Conservation (phyloP, 1,140 invertebrate species). For the Calephelis virginiensis region DNA sequence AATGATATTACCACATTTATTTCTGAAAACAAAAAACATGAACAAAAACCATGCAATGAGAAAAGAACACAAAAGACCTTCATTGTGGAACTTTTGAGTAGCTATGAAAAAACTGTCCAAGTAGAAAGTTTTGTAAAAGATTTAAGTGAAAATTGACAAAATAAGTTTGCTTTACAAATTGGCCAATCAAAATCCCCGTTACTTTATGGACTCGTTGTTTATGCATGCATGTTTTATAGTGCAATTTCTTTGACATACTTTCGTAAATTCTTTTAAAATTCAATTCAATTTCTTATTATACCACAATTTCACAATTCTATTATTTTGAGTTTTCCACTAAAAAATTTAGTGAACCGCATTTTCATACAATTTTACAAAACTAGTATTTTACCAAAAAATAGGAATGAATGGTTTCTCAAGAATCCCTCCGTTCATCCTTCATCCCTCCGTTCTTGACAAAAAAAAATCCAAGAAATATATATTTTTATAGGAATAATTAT, state of each 20-base stretch:
- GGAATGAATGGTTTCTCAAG: too few species aligned
- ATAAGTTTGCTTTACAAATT: slow-evolving; percentile 15
- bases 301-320: too few species aligned
- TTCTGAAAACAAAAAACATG: background rate
- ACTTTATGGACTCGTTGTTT: background rate
- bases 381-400: too few species aligned
- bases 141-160: slow-evolving; percentile 1
- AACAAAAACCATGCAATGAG: background rate
- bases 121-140: background rate
- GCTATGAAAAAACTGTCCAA: background rate
- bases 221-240: background rate
- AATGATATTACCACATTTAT: background rate
- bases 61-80: background rate
- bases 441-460: too few species aligned
- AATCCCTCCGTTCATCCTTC: too few species aligned
- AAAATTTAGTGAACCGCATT: too few species aligned
- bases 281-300: too few species aligned
- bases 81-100: background rate
- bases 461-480: too few species aligned
- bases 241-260: background rate
- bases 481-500: too few species aligned
- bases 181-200: slow-evolving; percentile 15
- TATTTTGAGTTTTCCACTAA: too few species aligned
- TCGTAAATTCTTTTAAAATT: background rate
- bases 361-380: too few species aligned